These are phyloP conservation scores for Melierax canorus DNA, from an alignment of 2,113 vertebrate genomes.

Conservation along the genomic window DNA sequence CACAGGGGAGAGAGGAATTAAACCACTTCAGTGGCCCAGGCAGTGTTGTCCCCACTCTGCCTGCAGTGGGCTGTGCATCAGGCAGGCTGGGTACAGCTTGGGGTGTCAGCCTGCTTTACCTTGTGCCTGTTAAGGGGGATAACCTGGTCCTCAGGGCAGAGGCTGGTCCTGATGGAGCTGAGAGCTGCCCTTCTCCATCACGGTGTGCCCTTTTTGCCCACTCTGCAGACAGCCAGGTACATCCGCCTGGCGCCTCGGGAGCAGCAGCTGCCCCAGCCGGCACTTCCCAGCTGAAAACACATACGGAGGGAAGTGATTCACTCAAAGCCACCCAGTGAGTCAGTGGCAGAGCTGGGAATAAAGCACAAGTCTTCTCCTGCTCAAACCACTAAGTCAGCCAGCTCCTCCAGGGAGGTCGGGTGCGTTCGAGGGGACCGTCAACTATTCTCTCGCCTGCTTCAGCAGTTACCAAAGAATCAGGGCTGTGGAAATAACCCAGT, in stretches of 20 bases:
- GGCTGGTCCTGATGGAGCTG: neutral
- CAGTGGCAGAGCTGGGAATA: neutral
- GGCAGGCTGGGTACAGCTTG: neutral
- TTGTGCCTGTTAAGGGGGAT: neutral
- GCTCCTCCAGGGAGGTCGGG: neutral
- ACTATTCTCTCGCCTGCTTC: neutral
- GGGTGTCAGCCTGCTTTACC: neutral
- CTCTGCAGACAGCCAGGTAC: neutral
- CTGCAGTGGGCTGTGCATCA: neutral
- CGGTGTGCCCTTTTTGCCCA: rapidly evolving
- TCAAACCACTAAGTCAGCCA: neutral
- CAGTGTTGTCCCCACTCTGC: neutral
- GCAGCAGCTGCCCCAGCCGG: neutral
- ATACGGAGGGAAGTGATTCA: neutral
- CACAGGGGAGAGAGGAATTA: neutral
- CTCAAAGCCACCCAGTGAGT: neutral
- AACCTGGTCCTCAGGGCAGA: neutral
- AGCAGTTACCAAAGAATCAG: neutral
- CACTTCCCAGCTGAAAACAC: neutral
- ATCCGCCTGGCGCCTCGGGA: rapidly evolving
- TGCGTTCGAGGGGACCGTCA: neutral
- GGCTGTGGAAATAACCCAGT: neutral
- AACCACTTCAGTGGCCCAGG: neutral
- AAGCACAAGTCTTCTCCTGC: constrained; percentile 13
- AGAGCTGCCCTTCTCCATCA: neutral